These are phyloP conservation scores for Drosophila insularis DNA, from an alignment of 1,140 invertebrate genomes.

Conservation along the genomic window DNA sequence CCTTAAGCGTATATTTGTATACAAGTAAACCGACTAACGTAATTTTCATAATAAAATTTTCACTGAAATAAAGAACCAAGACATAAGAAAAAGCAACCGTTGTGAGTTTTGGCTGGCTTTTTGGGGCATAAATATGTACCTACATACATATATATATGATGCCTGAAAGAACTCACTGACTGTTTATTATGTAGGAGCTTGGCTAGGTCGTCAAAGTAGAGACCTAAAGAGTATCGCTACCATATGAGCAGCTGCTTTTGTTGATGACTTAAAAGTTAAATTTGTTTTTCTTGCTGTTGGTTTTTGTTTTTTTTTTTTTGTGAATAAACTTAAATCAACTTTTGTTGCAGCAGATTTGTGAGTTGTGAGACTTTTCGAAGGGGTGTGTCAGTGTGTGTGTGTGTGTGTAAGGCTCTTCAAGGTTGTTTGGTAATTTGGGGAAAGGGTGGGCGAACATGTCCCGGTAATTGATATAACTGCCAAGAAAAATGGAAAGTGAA, in stretches of 20 bases:
- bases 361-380: no score
- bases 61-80: constrained; percentile 35
- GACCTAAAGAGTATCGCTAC: no score
- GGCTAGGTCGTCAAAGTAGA: no score
- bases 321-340: constrained; percentile 75
- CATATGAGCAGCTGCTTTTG: constrained; percentile 24
- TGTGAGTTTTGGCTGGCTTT: not conserved
- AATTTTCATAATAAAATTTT: constrained; percentile 53
- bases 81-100: constrained; percentile 1
- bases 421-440: constrained; percentile 54
- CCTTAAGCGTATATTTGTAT: no score
- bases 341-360: constrained; percentile 25
- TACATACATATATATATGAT: not conserved
- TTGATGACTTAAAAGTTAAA: constrained; percentile 78
- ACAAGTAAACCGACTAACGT: constrained; percentile 31
- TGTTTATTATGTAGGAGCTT: not conserved
- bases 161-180: not conserved
- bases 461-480: constrained; percentile 65
- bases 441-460: constrained; percentile 24
- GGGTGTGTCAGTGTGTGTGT: no score
- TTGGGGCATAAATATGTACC: not conserved
- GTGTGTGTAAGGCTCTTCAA: constrained; percentile 48
- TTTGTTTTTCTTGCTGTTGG: constrained; percentile 46
- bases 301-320: not conserved
- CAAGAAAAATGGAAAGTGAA: constrained; percentile 13